Evolutionary conservation across 2,888 invertebrate species (phyloP), one percentile per base, ranked within the genome.

Genomic region (Crocallis elinguaria): DNA sequence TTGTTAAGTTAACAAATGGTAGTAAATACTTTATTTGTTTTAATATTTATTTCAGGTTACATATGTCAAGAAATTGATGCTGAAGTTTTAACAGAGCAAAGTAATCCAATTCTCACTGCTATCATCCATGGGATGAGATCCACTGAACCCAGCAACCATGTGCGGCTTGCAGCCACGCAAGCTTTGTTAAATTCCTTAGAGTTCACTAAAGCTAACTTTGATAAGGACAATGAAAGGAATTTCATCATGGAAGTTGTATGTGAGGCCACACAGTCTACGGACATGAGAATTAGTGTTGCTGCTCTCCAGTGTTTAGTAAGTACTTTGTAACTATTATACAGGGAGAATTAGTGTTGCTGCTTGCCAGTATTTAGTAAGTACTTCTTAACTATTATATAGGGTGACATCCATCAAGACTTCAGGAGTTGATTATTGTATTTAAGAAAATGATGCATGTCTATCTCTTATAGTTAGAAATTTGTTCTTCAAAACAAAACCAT

Each of bases 171-270:
- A 32, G 99, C 99, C 16, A 99, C 99, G 4, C 98, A 96, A 69
- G 99, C 99, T 1, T 93, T 99, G 19, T 93, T 97, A 39, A 99
- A 99, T 88, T 99, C 99, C 0, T 90, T 99, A 46, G 99, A 99
- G 91, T 99, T 99, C 79, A 99, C 99, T 11, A 97, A 97, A 90
- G 97, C 97, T 21, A 99, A 99, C 91, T 99, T 99, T 88, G 98
- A 99, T 71, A 97, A 97, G 80, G 98, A 99, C 93, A 94, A 96
- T 51, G 99, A 99, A 88, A 93, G 99, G 62, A 98, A 99, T 88
- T 98, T 98, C 82, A 99, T 99, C 49, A 99, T 99, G 99, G 98
- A 99, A 92, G 98, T 98, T 44, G 99, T 99, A 5, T 99, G 99
- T 92, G 98, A 99, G 91, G 98, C 99, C 2, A 99, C 99, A 0